Base-by-base conservation (phyloP, 2,797 vertebrate genomes). In the Acanthornis magna region DNA sequence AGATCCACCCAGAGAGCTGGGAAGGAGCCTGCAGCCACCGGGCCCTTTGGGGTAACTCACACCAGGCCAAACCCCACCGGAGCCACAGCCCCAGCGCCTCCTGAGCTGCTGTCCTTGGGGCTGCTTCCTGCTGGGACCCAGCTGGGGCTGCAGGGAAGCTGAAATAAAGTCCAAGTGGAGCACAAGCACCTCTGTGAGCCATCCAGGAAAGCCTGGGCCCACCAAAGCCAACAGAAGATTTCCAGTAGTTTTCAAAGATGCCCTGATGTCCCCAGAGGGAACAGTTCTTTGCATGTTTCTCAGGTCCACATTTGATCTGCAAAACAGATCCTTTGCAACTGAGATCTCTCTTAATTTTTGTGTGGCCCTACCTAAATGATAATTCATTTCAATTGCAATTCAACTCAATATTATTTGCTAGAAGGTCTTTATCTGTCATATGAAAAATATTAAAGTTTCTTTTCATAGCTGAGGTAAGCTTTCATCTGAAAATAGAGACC, bases 131-230 rank as follows among this genome's bases (percentile, higher is more conserved):
- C 51, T 65, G 40, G 58, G 66, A 36, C 11, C 30, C 8, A 32
- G 5, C 8, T 1, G 0, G 45, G 53, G 20, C 34, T 40, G 47
- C 17, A 4, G 4, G 16, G 10, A 22, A 34, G 25, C 5, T 13
- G 22, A 55, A 68, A 2, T 23, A 6, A 62, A 23, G 29, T 27
- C 18, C 43, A 25, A 47, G n/a, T 0, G 26, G 27, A 3, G 9
- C 8, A 6, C 15, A 34, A 63, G 58, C 43, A 70, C 14, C 50
- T 87, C 72, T 58, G 2, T 4, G 5, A 8, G 5, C 38, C 63
- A 74, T 26, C 32, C 50, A 86, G 67, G 63, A 73, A 79, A 86
- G 53, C 32, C 38, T 36, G 53, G 8, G 21, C 43, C 55, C 45
- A 16, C 18, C 58, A 32, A 36, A 86, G 18, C 34, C 58, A 57